phyloP scores from a whole-genome alignment of 1,140 invertebrate genomes.

The Euborellia annulipes region DNA sequence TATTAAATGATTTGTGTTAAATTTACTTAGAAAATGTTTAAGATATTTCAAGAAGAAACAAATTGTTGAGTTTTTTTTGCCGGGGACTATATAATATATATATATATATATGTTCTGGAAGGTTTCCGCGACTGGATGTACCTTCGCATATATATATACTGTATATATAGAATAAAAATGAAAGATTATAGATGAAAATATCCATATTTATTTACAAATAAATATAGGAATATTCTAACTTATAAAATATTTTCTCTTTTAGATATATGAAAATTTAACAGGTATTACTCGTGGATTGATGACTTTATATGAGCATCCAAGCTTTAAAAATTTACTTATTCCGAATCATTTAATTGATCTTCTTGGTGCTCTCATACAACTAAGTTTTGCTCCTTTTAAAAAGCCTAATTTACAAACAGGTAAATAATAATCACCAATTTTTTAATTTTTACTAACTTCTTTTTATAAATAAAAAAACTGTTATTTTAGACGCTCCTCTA shows the following conservation, averaged over 20 bases:
- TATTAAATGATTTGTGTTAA: too few relatives aligned
- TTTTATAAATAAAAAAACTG: conserved; percentile 4
- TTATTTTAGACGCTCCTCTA: too few relatives aligned
- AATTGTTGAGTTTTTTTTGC: too few relatives aligned
- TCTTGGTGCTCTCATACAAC: conserved; percentile 49
- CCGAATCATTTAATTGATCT: conserved; percentile 31
- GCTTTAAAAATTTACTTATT: conserved; percentile 26
- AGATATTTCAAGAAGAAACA: too few relatives aligned
- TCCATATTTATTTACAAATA: neutral
- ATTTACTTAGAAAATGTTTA: too few relatives aligned
- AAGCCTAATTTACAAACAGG: conserved; percentile 30
- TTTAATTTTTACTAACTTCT: too few relatives aligned
- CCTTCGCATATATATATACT: conserved; percentile 34
- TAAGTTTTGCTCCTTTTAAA: conserved; percentile 44
- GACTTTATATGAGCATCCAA: conserved; percentile 24
- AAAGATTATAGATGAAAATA: too few relatives aligned
- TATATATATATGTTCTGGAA: too few relatives aligned
- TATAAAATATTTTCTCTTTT: conserved; percentile 16
- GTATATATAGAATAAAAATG: conserved; percentile 4
- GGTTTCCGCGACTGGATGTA: conserved; percentile 37
- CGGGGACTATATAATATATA: too few relatives aligned
- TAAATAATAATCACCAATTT: neutral
- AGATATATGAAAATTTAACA: conserved; percentile 27
- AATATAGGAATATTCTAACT: conserved; percentile 1
- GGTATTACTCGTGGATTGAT: conserved; percentile 23